A percentile compares a stretch with the other conserved stretches of the same genome.
Conservation (phyloP, 2,113 vertebrate species). For the Labeo catla region DNA sequence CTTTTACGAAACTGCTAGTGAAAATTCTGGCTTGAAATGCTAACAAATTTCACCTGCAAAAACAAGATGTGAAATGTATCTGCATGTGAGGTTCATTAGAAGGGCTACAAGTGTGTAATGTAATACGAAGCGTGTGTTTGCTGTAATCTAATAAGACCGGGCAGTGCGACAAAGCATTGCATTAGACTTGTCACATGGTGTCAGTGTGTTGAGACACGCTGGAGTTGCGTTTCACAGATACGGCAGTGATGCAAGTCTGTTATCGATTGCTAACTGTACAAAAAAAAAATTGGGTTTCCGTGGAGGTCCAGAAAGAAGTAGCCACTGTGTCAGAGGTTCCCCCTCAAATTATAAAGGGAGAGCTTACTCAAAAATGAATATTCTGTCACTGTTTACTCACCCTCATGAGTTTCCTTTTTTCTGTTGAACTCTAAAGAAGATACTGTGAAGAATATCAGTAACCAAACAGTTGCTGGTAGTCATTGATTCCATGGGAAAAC, state of each 20-base stretch:
- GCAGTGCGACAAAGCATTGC: constrained; percentile 13
- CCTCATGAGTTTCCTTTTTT: no score
- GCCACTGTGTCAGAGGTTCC: neutral
- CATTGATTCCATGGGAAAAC: neutral
- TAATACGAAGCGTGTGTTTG: neutral
- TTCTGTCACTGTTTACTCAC: neutral
- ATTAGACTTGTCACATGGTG: constrained; percentile 36
- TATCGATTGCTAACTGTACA: neutral
- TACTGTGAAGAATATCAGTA: neutral
- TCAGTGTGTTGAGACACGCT: constrained; percentile 9
- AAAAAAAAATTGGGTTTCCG: neutral
- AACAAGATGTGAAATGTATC: constrained; percentile 7
- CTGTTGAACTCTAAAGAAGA: no score
- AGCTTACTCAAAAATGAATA: neutral
- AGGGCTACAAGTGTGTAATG: constrained; percentile 11
- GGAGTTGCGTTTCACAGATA: constrained; percentile 19
- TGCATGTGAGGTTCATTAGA: constrained; percentile 7
- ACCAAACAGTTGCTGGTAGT: no score
- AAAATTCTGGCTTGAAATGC: neutral
- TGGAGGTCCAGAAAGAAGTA: neutral
- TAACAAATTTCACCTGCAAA: neutral
- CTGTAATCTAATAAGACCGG: constrained; percentile 32
- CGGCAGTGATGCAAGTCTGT: neutral
- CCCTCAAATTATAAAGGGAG: neutral
- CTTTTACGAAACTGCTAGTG: neutral